These are phyloP conservation scores for Anthonomus grandis DNA, from an alignment of 1,140 invertebrate genomes.

Conservation along the genomic window DNA sequence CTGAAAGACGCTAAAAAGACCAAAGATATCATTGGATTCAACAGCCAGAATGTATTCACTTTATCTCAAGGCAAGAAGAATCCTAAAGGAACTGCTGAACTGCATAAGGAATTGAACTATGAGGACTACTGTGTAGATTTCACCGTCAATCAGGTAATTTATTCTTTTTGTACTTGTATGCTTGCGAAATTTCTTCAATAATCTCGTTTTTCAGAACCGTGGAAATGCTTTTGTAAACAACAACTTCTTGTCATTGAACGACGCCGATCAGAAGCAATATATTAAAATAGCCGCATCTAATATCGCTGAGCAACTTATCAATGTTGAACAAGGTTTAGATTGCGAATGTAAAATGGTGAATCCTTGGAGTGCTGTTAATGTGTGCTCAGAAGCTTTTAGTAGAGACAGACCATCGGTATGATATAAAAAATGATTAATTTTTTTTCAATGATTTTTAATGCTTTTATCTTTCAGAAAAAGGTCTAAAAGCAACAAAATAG, in stretches of 20 bases:
- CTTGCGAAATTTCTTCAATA: neutral
- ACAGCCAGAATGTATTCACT: constrained; percentile 53
- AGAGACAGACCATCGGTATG: constrained; percentile 44
- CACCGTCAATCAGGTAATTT: constrained; percentile 50
- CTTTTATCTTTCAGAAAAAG: constrained; percentile 35
- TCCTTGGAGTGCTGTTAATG: constrained; percentile 41
- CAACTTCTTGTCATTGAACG: constrained; percentile 54
- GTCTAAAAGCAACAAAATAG: constrained; percentile 17
- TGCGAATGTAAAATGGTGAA: constrained; percentile 50
- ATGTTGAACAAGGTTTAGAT: constrained; percentile 51
- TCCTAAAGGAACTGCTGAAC: constrained; percentile 50
- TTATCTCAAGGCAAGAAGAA: constrained; percentile 59
- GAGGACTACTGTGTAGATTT: constrained; percentile 58
- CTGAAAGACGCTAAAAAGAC: constrained; percentile 46
- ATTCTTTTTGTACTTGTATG: neutral
- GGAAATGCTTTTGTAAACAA: constrained; percentile 54
- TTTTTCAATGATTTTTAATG: neutral
- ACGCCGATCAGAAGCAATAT: constrained; percentile 53
- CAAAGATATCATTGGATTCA: constrained; percentile 55
- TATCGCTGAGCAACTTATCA: constrained; percentile 49
- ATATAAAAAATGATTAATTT: neutral
- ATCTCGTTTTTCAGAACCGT: constrained; percentile 47
- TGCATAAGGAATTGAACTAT: constrained; percentile 52
- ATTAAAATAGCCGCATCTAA: constrained; percentile 49
- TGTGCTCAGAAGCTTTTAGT: constrained; percentile 50